Evolutionary conservation across 2,888 invertebrate genomes (phyloP), one percentile per base, ranked within the genome.

Genomic region (Zygothrica quintamaculata): DNA sequence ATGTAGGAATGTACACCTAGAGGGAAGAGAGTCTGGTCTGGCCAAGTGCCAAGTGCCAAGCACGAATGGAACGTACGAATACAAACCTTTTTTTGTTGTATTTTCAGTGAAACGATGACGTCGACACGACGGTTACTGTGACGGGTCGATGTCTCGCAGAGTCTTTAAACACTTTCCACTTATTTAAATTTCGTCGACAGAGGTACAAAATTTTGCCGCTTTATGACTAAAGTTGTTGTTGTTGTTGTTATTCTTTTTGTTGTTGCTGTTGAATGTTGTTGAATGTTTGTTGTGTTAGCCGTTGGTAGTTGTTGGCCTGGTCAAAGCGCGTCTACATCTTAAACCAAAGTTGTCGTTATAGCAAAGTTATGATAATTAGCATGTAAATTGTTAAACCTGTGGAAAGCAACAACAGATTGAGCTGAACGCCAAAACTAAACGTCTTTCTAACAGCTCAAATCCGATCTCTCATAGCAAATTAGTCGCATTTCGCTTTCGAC

Each of bases 301-400:
- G 22, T 50, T 29, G 15, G 16, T 50, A 3, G 39, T 31, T 60
- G 44, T 50, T 61, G 62, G 59, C 50, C 50, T 70, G 70, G 74
- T 62, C 70, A 67, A 31, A 22, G 2, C 46, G 2, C 46, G 62
- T 53, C 51, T 61, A 39, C 29, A 46, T n/a, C 40, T 40, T 58
- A 40, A 42, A 57, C 47, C 60, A 40, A 55, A 69, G 44, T 66
- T 59, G 69, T 58, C 53, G 58, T 56, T 65, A 59, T 70, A 62
- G 60, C 74, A 51, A 66, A 81, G 68, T 78, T 77, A 81, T 84
- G 85, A 81, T 84, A 87, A 87, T 84, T 87, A 74, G 74, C 85
- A 77, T 78, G 77, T 72, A 87, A 87, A 84, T 87, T 65, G 71
- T 65, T 51, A 40, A 46, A 66, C 46, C 48, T 52, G 65, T 61